Percentiles rank a stretch among this genome's conserved stretches.
Conservation (phyloP, 2,113 vertebrate genomes). For the Vombatus ursinus region DNA sequence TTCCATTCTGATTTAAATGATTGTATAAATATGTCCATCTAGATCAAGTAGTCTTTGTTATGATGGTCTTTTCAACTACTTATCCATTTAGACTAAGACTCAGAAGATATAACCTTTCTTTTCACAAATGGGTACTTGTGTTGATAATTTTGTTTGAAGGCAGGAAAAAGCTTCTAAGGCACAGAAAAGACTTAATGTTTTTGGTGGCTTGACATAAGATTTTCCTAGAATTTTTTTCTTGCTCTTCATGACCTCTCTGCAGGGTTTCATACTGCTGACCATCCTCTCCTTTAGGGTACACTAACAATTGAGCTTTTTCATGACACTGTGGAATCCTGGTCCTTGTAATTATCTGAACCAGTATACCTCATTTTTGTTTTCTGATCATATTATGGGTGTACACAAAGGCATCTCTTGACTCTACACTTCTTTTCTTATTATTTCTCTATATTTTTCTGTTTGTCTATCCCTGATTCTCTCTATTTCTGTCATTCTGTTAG, state of each 20-base stretch:
- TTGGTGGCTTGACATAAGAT: background rate
- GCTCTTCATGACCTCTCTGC: background rate
- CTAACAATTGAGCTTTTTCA: background rate
- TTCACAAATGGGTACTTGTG: background rate
- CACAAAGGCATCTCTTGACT: background rate
- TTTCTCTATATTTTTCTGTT: background rate
- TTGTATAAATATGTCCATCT: constrained; percentile 3
- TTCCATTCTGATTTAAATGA: background rate
- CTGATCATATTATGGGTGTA: background rate
- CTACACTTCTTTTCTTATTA: background rate
- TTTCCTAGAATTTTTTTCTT: background rate
- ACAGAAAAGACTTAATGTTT: background rate
- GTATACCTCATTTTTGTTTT: background rate
- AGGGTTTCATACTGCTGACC: background rate
- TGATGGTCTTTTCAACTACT: background rate
- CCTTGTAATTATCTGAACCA: background rate
- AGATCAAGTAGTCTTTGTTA: background rate
- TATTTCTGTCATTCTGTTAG: background rate
- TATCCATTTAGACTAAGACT: background rate
- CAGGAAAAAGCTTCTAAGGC: background rate
- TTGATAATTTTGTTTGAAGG: background rate
- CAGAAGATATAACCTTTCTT: background rate
- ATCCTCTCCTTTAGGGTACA: background rate
- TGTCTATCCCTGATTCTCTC: background rate
- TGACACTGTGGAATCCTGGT: background rate